A percentile compares a stretch with the other conserved stretches of the same genome.
These are phyloP conservation scores for Drosophila yooni DNA, from an alignment of 2,888 invertebrate genomes.

Conservation along the genomic window DNA sequence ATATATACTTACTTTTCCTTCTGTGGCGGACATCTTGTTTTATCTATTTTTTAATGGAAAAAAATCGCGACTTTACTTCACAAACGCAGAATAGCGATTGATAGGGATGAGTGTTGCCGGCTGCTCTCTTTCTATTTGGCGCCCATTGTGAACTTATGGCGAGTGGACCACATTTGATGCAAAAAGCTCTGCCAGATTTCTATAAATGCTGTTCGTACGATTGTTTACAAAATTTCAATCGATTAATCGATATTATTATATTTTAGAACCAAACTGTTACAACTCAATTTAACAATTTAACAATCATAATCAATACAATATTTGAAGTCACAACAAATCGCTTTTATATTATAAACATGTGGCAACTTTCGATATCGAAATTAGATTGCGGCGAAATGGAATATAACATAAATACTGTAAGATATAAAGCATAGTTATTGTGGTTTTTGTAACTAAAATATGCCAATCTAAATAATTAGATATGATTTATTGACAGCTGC, in stretches of 20 bases:
- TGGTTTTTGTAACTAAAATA: neutral
- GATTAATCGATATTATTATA: conserved; percentile 15
- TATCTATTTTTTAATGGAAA: conserved; percentile 26
- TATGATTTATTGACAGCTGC: neutral
- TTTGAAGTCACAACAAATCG: neutral
- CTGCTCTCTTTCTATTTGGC: conserved; percentile 22
- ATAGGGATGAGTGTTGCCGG: conserved; percentile 21
- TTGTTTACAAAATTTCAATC: neutral
- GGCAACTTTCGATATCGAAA: neutral
- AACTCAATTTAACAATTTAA: neutral
- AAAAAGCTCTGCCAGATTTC: neutral
- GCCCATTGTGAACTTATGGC: conserved; percentile 18
- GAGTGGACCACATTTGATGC: neutral
- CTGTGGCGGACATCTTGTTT: conserved; percentile 67
- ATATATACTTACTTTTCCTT: conserved; percentile 69
- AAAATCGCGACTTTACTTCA: conserved; percentile 17
- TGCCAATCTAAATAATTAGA: neutral
- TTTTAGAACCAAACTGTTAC: neutral
- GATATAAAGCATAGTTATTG: neutral
- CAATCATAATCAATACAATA: neutral
- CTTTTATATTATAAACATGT: neutral
- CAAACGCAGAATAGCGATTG: conserved; percentile 19
- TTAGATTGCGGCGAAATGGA: conserved; percentile 14
- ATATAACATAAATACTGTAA: conserved; percentile 14
- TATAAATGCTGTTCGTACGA: neutral